Evolutionary conservation across 2,888 invertebrate species (phyloP), one percentile per base, ranked within the genome.

Genomic region (Allygus modestus): DNA sequence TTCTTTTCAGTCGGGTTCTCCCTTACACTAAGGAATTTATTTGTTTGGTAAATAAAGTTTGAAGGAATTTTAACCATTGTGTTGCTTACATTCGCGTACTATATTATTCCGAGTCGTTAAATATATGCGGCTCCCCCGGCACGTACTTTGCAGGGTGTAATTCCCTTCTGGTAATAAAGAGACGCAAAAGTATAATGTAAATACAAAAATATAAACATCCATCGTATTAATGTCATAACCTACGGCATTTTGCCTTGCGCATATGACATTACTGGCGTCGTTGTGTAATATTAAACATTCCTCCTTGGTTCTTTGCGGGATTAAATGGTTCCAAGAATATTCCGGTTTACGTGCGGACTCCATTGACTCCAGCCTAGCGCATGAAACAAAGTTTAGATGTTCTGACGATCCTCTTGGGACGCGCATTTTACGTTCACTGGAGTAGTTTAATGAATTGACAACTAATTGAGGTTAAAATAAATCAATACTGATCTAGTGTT

Each of bases 271-370:
- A 65, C 65, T 65, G 65, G 65, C 65, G 65, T 28, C 26, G 65
- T 65, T 65, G 28, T 65, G 31, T 65, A 15, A 28, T 65, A 65
- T 65, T 65, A 65, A 65, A 65, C 65, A 65, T 65, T 65, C 65
- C 65, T 65, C 9, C 4, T 28, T 4, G 65, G 65, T 28, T 65
- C 65, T 65, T 65, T 2, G 17, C 31, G 65, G 12, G 65, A 65
- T 65, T 65, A 28, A 28, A 65, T 65, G 65, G 28, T 2, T 9
- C 0, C 31, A 31, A 11, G 65, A 65, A 65, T 65, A 31, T 65
- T 65, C 65, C 15, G 15, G 4, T 65, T 65, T 65, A 58, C 20
- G 58, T n/a, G 23, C 46, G 46, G 1, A 17, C 46, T 12, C 7
- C 4, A 46, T 46, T 46, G n/a, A 46, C 37, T 37, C 4, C 37